phyloP scores from a whole-genome alignment of 2,888 invertebrate genomes.

The Nowickia ferox region DNA sequence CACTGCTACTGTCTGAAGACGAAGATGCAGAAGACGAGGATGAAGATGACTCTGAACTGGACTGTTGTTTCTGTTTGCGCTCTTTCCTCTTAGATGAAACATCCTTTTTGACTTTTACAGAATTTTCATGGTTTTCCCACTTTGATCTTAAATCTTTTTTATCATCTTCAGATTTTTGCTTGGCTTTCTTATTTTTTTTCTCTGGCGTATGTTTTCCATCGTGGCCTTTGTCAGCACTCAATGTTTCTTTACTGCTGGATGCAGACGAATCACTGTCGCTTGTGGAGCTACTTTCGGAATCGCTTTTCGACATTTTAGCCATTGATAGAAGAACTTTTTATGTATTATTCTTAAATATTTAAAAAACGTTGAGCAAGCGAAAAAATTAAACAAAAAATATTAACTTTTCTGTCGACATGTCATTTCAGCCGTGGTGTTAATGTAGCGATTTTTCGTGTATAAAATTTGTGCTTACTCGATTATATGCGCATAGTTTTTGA shows the following conservation, averaged over 20 bases:
- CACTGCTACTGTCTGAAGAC: conserved; percentile 35
- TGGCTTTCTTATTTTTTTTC: conserved; percentile 55
- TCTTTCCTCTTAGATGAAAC: conserved; percentile 12
- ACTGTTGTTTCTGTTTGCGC: conserved; percentile 32
- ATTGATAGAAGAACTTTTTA: not conserved
- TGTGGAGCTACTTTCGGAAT: conserved; percentile 75
- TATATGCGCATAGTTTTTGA: no score
- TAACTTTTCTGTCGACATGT: not conserved
- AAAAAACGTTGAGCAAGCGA: conserved; percentile 11
- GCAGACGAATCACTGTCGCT: conserved; percentile 68
- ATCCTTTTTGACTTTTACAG: not conserved
- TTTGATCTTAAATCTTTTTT: not conserved
- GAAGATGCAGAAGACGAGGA: conserved; percentile 67
- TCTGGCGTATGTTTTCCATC: conserved; percentile 69
- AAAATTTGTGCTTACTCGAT: no score
- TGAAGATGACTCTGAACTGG: conserved; percentile 58
- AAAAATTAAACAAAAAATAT: not conserved
- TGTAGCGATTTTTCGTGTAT: not conserved
- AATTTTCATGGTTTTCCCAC: not conserved
- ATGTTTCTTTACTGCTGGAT: conserved; percentile 37
- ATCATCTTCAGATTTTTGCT: conserved; percentile 44
- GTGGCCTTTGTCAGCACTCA: conserved; percentile 29
- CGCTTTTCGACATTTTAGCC: conserved; percentile 76
- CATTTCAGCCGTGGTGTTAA: not conserved
- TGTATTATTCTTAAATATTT: not conserved